Base-by-base conservation (phyloP, 2,797 vertebrate genomes). In the Notoglanidium macrostoma region DNA sequence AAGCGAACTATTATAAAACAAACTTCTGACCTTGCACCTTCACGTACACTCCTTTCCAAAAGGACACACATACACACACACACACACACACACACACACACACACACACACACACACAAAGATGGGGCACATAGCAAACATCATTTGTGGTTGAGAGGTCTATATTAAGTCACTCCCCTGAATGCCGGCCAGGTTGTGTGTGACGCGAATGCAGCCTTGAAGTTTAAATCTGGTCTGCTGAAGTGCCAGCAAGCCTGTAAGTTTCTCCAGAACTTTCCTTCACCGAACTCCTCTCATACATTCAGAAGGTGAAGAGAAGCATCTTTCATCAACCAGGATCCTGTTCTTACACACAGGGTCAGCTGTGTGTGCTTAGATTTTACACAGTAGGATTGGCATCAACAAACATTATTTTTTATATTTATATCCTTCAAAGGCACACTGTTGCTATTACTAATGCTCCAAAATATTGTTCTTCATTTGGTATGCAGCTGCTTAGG, bases 211-310 rank as follows among this genome's bases (percentile, higher is more conserved):
- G 44, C 59, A 54, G 49, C 61, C 83, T 83, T 54, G 44, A 44
- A 76, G 88, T 83, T 90, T 92, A 90, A 90, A 89, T 88, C 83
- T 88, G 89, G 85, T 49, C 55, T 84, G 49, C 63, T 73, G 51
- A 78, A 63, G 85, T 87, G 86, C 87, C 82, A 84, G 87, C 83
- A 84, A 83, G 86, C 55, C 49, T 11, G 54, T 65, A 74, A 10
- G 19, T 61, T 87, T 85, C 74, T 86, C 83, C 46, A 3, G 40
- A 86, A 84, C 77, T 54, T 88, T 80, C 10, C 15, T 63, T 73
- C 76, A 84, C 67, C 61, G 85, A 54, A 86, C 57, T 70, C 29
- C 57, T 83, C 51, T 61, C 83, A 57, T 54, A 23, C 40, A 40
- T 77, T 63, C 40, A 54, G 54, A 83, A 86, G 26, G 23, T 74